Evolutionary conservation across 64 coral and sea anemone genomes (phyloP), one percentile per base, ranked within the genome.

Genomic region (Montipora cactus): DNA sequence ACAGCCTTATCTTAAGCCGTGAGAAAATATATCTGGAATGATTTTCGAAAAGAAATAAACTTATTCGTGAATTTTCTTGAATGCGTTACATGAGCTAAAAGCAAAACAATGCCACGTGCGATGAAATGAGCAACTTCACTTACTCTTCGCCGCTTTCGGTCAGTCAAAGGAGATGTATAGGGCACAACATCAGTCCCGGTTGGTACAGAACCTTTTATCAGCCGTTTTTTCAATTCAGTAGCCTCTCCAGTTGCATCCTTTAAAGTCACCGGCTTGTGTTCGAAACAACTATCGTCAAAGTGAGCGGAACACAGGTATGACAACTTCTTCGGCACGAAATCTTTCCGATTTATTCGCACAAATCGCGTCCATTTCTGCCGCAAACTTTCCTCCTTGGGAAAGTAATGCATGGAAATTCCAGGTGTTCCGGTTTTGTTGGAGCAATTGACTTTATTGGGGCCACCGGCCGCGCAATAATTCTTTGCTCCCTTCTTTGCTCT

Each of bases 401-500:
- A 94, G 37, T 64, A 64, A 15, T 64, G 59, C 59, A 64, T 64
- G 59, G 59, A 64, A 64, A 64, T 64, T 64, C 59, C 72, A 88
- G 76, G 57, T 50, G 83, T 75, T 15, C 84, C 61, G 7, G 77
- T 88, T 81, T 73, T 94, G 74, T 94, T 89, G 49, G 74, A 47
- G 70, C 92, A 94, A 80, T 79, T 94, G 51, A 75, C 64, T 75
- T 75, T 47, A 66, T 79, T 87, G 70, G 84, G 83, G 44, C 76
- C 92, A 80, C 92, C 92, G 85, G 83, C 84, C 49, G 85, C 67
- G 78, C 92, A 94, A 94, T 89, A 94, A 79, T 94, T 94, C 49
- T 90, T 78, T 4, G 51, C 88, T 80, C 92, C 92, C 53, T 78
- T 94, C 76, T 88, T 94, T 75, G 59, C 58, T 75, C 76, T 88